Conservation (phyloP, 1,140 invertebrate genomes). For the Campoletis sonorensis region DNA sequence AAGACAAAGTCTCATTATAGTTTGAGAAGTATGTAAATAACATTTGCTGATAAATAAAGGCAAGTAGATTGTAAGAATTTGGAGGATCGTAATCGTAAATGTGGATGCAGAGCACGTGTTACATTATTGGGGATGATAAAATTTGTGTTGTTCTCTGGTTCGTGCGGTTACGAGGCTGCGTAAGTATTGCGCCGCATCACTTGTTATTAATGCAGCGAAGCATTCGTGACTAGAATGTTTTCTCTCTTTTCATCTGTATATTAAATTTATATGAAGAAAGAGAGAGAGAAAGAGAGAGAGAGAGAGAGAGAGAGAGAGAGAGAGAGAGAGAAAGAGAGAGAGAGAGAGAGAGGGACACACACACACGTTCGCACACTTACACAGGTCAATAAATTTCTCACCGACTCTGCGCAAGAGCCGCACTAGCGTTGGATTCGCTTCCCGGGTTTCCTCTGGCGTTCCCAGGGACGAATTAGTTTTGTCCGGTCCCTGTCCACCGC, state of each 20-base stretch:
- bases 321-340: too few relatives aligned
- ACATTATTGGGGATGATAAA: not conserved
- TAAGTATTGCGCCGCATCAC: constrained; percentile 11
- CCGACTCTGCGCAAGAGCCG: constrained; percentile 36
- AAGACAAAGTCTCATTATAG: too few relatives aligned
- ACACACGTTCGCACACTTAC: not conserved
- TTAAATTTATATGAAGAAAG: not conserved
- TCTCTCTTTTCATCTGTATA: not conserved
- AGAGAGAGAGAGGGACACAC: not conserved
- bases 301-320: too few relatives aligned
- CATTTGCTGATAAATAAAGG: too few relatives aligned
- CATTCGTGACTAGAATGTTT: constrained; percentile 12
- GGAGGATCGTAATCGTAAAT: too few relatives aligned
- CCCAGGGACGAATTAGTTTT: constrained; percentile 45
- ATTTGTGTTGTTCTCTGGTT: not conserved
- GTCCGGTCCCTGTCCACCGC: constrained; percentile 17
- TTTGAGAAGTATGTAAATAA: too few relatives aligned
- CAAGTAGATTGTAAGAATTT: too few relatives aligned
- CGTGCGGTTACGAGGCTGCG: not conserved
- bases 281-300: too few relatives aligned
- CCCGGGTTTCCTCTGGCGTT: constrained; percentile 26
- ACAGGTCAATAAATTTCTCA: constrained; percentile 44
- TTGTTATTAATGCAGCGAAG: constrained; percentile 44
- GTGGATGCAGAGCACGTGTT: not conserved
- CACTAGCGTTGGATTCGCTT: constrained; percentile 19